Percentiles rank a stretch among this genome's conserved stretches.
phyloP scores from a whole-genome alignment of 2,888 invertebrate genomes.

The Tigriopus californicus region DNA sequence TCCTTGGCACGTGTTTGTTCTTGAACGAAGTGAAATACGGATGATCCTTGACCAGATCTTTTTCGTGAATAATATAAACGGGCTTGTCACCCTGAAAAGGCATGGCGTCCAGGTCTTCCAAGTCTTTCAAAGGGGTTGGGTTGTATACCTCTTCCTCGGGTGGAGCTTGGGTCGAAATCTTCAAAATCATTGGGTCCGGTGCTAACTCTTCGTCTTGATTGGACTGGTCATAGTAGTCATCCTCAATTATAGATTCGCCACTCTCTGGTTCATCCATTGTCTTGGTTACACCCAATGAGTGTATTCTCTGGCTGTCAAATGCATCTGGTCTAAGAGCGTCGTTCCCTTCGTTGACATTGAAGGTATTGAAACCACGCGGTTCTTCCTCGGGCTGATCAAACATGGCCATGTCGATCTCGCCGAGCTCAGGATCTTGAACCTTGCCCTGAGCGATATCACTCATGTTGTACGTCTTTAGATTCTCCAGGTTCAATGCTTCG shows the following conservation, averaged over 20 bases:
- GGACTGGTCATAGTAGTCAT: not conserved
- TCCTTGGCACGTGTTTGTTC: not conserved
- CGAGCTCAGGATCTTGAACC: not conserved
- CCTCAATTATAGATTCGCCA: not conserved
- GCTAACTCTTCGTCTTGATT: no score
- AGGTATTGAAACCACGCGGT: not conserved
- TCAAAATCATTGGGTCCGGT: not conserved
- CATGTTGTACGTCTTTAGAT: conserved; percentile 8
- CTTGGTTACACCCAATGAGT: no score
- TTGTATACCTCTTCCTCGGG: not conserved
- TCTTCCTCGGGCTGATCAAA: not conserved
- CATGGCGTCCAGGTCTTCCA: not conserved
- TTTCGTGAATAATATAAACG: not conserved
- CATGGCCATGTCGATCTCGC: not conserved
- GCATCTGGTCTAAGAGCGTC: no score
- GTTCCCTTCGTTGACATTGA: no score
- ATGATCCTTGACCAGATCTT: not conserved
- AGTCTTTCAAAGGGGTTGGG: not conserved
- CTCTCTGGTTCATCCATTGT: no score
- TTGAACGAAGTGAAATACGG: not conserved
- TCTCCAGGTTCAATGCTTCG: conserved; percentile 9
- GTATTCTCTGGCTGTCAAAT: no score
- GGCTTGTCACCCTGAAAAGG: not conserved
- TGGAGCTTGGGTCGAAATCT: not conserved
- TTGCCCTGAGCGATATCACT: not conserved